A percentile compares a stretch with the other conserved stretches of the same genome.
Evolutionary conservation across 2,797 vertebrate genomes (phyloP).

Genomic region (Rhinophrynus dorsalis): DNA sequence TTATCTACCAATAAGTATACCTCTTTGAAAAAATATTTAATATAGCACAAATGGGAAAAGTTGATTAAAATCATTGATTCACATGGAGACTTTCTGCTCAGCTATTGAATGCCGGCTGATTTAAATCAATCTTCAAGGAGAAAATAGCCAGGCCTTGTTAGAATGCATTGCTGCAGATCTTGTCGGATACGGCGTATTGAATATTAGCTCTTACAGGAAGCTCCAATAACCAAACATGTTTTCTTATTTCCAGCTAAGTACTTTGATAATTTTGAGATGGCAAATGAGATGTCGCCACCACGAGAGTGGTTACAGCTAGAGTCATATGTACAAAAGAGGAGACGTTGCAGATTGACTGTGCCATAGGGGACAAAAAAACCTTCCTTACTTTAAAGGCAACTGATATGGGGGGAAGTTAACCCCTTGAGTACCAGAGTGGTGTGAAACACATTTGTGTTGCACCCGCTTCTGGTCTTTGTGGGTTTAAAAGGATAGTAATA

Average conservation of each 20-base stretch:
- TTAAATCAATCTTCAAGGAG: conserved; percentile 10
- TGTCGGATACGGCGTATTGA: conserved; percentile 22
- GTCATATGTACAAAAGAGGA: too few relatives aligned
- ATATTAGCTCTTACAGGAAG: conserved; percentile 25
- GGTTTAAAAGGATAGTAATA: too few relatives aligned
- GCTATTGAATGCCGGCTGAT: conserved; percentile 15
- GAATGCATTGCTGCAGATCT: not conserved
- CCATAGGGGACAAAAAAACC: too few relatives aligned
- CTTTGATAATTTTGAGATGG: not conserved
- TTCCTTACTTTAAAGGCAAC: too few relatives aligned
- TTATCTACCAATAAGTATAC: not conserved
- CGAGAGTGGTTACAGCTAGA: too few relatives aligned
- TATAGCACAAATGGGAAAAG: not conserved
- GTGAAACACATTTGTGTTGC: too few relatives aligned
- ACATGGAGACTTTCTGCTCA: conserved; percentile 7
- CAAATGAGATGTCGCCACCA: not conserved
- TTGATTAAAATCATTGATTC: conserved; percentile 22
- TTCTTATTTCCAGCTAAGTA: not conserved
- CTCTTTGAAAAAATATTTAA: conserved; percentile 5
- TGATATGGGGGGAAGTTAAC: too few relatives aligned
- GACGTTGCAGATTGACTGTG: too few relatives aligned
- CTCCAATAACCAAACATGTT: conserved; percentile 22
- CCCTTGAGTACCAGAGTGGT: too few relatives aligned
- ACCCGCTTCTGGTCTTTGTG: too few relatives aligned
- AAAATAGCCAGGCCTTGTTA: conserved; percentile 25